phyloP scores from a whole-genome alignment of 2,113 vertebrate species.

The Saimiri boliviensis region DNA sequence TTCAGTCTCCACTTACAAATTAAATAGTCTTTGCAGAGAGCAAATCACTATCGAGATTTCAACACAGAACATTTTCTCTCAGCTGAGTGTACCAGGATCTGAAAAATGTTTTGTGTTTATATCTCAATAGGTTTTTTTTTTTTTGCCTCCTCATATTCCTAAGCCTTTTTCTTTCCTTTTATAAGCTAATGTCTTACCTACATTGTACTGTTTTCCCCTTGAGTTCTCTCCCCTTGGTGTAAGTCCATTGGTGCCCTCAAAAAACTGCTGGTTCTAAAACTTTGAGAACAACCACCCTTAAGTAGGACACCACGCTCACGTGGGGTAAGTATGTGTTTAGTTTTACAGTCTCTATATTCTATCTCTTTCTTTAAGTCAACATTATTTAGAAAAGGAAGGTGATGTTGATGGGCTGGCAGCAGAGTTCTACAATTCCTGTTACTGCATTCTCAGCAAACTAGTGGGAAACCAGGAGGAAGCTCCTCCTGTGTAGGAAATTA shows the following conservation, averaged over 20 bases:
- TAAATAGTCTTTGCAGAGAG: constrained; percentile 56
- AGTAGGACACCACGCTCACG: background rate
- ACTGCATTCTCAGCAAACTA: background rate
- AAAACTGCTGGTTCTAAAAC: background rate
- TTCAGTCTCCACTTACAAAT: constrained; percentile 68
- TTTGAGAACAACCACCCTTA: background rate
- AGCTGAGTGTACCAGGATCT: background rate
- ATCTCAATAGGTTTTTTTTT: background rate
- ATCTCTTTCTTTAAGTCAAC: background rate
- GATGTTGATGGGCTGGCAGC: background rate
- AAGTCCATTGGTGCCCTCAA: background rate
- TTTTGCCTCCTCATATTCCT: background rate
- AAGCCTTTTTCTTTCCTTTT: background rate
- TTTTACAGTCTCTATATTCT: background rate
- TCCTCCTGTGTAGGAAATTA: rapidly evolving
- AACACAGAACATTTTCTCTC: constrained; percentile 39
- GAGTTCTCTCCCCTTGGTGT: background rate
- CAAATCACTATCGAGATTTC: no score
- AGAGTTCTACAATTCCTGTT: background rate
- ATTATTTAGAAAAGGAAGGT: constrained; percentile 1
- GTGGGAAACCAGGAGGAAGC: background rate
- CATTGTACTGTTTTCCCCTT: background rate
- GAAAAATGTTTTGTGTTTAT: background rate
- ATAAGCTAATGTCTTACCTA: background rate
- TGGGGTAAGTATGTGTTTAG: background rate